Conservation (phyloP, 2,113 vertebrate species). For the Pelvicachromis taeniatus region DNA sequence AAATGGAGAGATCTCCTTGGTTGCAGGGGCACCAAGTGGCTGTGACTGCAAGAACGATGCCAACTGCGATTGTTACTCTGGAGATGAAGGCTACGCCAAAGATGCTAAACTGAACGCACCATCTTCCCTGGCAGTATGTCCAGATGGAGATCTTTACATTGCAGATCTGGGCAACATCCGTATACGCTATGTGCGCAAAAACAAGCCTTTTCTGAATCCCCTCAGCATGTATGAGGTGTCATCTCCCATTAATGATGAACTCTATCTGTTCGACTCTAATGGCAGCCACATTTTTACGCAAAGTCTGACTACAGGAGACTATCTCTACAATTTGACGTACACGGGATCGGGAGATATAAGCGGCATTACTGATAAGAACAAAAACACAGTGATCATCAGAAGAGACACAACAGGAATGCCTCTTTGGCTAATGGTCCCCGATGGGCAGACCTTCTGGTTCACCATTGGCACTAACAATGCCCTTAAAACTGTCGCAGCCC, state of each 20-base stretch:
- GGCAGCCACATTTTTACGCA: slow-evolving; percentile 94
- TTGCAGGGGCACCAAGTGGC: slow-evolving; percentile 90
- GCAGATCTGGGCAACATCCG: slow-evolving; percentile 94
- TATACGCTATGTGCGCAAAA: slow-evolving; percentile 90
- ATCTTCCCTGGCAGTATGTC: slow-evolving; percentile 88
- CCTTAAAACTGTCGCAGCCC: slow-evolving; percentile 87
- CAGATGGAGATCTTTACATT: slow-evolving; percentile 90
- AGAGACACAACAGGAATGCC: slow-evolving; percentile 92
- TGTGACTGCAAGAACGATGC: slow-evolving; percentile 97
- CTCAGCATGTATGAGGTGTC: slow-evolving; percentile 95
- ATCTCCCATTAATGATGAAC: slow-evolving; percentile 92
- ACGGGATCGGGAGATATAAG: slow-evolving; percentile 84
- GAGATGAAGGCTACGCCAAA: slow-evolving; percentile 94
- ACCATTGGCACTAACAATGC: slow-evolving; percentile 95
- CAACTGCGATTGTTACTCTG: slow-evolving; percentile 97
- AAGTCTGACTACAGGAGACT: slow-evolving; percentile 92
- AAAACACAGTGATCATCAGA: slow-evolving; percentile 84
- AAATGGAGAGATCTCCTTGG: slow-evolving; percentile 90
- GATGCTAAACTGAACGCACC: slow-evolving; percentile 91
- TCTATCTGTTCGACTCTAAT: slow-evolving; percentile 93
- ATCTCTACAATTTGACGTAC: slow-evolving; percentile 95
- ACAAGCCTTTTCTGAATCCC: slow-evolving; percentile 89
- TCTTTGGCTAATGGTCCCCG: slow-evolving; percentile 89
- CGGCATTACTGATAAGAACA: slow-evolving; percentile 89
- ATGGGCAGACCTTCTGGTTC: slow-evolving; percentile 95